These are phyloP conservation scores for Ditula angustiorana DNA, from an alignment of 2,888 invertebrate species.

Conservation along the genomic window DNA sequence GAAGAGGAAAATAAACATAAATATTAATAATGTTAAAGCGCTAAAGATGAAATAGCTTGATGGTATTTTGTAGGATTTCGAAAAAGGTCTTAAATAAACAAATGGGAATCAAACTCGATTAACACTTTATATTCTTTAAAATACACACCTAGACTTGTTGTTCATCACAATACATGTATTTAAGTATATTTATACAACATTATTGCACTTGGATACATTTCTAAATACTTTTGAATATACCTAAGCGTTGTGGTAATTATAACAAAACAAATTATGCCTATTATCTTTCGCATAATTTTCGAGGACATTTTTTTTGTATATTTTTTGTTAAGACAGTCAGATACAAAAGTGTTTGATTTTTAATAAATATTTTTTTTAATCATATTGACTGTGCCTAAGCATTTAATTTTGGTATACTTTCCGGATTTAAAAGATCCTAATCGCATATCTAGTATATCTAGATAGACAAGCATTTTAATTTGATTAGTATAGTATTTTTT, in stretches of 20 bases:
- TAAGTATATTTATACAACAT: conserved; percentile 75
- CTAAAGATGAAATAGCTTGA: too few species aligned
- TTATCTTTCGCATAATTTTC: background rate
- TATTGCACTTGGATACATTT: conserved; percentile 79
- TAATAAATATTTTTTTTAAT: conserved; percentile 5
- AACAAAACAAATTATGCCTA: conserved; percentile 9
- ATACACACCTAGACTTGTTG: conserved; percentile 82
- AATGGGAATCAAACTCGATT: conserved; percentile 64
- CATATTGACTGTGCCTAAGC: background rate
- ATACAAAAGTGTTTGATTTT: conserved; percentile 12
- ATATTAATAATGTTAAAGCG: too few species aligned
- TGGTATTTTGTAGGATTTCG: too few species aligned
- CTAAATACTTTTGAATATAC: conserved; percentile 58
- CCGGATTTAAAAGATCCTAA: background rate
- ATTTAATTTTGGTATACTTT: conserved; percentile 6
- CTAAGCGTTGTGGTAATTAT: conserved; percentile 48
- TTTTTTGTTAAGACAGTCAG: conserved; percentile 4
- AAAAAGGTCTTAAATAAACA: conserved; percentile 45
- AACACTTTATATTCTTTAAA: conserved; percentile 84
- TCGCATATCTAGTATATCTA: conserved; percentile 44
- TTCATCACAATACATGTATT: conserved; percentile 78
- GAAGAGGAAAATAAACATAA: too few species aligned
- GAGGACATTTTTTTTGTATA: background rate
- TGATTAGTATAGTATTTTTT: conserved; percentile 30
- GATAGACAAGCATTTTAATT: conserved; percentile 50